phyloP scores from a whole-genome alignment of 2,113 vertebrate species.

The Atractosteus spatula region DNA sequence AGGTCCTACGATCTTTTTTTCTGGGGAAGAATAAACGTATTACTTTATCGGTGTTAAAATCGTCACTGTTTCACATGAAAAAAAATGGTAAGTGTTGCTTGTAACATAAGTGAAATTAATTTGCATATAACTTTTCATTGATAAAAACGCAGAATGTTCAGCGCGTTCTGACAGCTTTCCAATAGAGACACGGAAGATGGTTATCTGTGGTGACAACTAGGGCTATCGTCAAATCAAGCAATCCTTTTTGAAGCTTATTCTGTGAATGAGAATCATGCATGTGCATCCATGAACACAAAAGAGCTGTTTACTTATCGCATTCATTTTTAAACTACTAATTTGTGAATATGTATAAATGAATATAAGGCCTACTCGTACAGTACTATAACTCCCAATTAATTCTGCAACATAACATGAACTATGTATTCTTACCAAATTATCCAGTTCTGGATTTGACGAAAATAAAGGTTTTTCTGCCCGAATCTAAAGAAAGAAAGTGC shows the following conservation, averaged over 20 bases:
- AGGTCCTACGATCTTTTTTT: too few relatives aligned
- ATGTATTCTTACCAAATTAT: slow-evolving; percentile 94
- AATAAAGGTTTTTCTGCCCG: slow-evolving; percentile 98
- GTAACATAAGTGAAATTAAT: slow-evolving; percentile 12
- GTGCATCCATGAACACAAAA: slow-evolving; percentile 36
- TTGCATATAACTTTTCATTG: slow-evolving; percentile 39
- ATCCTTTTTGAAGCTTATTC: slow-evolving; percentile 40
- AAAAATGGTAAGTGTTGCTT: too few relatives aligned
- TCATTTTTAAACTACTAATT: neutral
- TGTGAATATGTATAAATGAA: too few relatives aligned
- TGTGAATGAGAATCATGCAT: slow-evolving; percentile 18
- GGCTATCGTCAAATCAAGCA: slow-evolving; percentile 56
- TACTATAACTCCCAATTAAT: neutral
- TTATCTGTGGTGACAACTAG: slow-evolving; percentile 47
- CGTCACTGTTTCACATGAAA: too few relatives aligned
- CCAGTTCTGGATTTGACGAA: slow-evolving; percentile 98
- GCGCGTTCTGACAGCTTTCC: slow-evolving; percentile 47
- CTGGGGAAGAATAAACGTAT: too few relatives aligned
- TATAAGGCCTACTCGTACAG: too few relatives aligned
- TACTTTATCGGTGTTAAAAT: too few relatives aligned
- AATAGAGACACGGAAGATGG: slow-evolving; percentile 57
- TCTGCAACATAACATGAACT: neutral
- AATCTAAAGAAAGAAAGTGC: slow-evolving; percentile 74
- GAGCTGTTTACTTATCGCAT: neutral
- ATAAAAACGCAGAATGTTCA: slow-evolving; percentile 28